A percentile compares a stretch with the other conserved stretches of the same genome.
phyloP scores from a whole-genome alignment of 2,113 vertebrate genomes.

The Gallinago media region DNA sequence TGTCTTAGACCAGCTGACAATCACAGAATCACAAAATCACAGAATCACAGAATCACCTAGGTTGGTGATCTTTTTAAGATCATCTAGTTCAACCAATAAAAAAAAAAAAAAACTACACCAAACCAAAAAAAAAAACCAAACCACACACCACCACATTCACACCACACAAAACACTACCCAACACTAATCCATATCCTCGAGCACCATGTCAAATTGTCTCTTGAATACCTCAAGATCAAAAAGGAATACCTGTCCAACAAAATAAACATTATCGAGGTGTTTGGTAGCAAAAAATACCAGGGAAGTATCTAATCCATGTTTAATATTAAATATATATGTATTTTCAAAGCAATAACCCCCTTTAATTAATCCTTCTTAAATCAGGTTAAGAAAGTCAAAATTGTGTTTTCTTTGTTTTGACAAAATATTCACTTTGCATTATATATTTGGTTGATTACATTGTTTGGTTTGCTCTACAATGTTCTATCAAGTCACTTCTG shows the following conservation, averaged over 20 bases:
- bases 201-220: too few relatives aligned
- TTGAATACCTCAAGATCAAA: neutral
- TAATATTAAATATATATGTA: neutral
- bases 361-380: neutral
- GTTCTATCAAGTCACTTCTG: neutral
- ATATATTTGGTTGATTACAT: neutral
- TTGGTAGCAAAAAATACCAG: neutral
- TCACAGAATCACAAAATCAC: too few relatives aligned
- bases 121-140: too few relatives aligned
- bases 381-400: neutral
- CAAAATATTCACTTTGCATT: neutral
- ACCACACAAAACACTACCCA: too few relatives aligned
- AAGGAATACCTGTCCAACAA: rapidly evolving
- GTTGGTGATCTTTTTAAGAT: too few relatives aligned
- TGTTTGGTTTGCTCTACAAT: neutral
- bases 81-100: too few relatives aligned
- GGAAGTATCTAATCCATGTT: neutral
- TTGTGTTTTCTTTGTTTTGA: neutral
- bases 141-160: too few relatives aligned
- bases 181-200: too few relatives aligned
- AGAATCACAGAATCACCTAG: too few relatives aligned
- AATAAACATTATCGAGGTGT: neutral
- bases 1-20: neutral
- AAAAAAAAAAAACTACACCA: too few relatives aligned
- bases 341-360: neutral